Base-by-base conservation (phyloP, 2,888 invertebrate genomes). In the Brachypterus glaber region DNA sequence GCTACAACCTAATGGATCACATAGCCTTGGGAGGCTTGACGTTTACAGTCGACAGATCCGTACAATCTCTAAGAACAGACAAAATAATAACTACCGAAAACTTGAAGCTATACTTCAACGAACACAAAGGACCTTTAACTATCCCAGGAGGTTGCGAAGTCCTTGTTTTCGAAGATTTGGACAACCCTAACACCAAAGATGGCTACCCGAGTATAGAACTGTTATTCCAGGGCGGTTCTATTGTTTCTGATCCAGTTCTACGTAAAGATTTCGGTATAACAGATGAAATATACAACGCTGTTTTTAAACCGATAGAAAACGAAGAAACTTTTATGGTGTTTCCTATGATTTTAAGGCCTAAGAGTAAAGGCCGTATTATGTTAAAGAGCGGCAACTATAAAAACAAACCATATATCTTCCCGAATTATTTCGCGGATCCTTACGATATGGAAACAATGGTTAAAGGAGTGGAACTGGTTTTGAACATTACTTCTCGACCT, bases 191-290 rank as follows among this genome's bases (percentile, higher is more conserved):
- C 1, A 74, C 76, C 41, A 71, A 74, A 0, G 70, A 72, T 31
- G 71, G 70, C 4, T 71, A 79, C 41, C 80, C 82, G 0, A 78
- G 82, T 51, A 73, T 80, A 36, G 82, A 82, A 56, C 56, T 82
- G 0, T 71, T 82, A 21, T 73, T 71, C 55, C 67, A 76, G 32
- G 73, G 73, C 1, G 80, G 78, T 1, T 79, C 79, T 1, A 57
- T 81, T 8, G 67, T 72, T 18, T 71, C 77, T 0, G 81, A 82
- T 45, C 45, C 51, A 1, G 39, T 59, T 1, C 44, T 66, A 3
- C 55, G 68, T 45, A 56, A 65, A 56, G 60, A 63, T 48, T 63
- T 73, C 53, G 69, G 69, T 1, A 62, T 72, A 4, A 58, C 59
- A 0, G 57, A 64, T n/a, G 50, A 59, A 3, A 50, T 64, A 7